Evolutionary conservation across 2,113 vertebrate species (phyloP).

Genomic region (Rousettus leschenaultii): DNA sequence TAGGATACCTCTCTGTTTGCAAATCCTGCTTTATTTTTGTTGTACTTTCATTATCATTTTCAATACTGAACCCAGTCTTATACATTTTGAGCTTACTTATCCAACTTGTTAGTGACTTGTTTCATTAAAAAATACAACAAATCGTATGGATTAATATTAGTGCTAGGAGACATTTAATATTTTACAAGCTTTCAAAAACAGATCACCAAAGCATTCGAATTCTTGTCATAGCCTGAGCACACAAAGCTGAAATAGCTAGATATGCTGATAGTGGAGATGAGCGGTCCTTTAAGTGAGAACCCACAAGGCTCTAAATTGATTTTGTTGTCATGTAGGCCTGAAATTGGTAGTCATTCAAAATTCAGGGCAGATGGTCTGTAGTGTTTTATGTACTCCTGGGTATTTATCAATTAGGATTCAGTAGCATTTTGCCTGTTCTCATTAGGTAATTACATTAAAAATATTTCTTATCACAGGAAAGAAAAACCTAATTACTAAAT

Average conservation of each 20-base stretch:
- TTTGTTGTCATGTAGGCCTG: background rate
- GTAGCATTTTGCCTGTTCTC: conserved; percentile 47
- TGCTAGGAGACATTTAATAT: background rate
- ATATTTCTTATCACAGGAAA: conserved; percentile 56
- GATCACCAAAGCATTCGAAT: background rate
- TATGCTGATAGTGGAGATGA: background rate
- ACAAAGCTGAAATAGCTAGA: background rate
- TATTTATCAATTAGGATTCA: conserved; percentile 62
- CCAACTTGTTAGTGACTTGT: background rate
- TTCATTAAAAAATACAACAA: background rate
- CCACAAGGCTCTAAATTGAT: background rate
- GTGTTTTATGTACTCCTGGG: background rate
- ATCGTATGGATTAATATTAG: background rate
- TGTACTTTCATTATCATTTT: background rate
- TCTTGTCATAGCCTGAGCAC: background rate
- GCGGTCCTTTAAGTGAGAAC: background rate
- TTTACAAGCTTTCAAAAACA: conserved; percentile 22
- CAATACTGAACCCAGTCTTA: background rate
- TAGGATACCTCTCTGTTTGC: background rate
- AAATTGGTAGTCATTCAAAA: conserved; percentile 32
- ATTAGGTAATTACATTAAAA: conserved; percentile 67
- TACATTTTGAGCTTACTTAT: background rate
- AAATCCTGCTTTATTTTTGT: background rate
- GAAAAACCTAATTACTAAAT: conserved; percentile 54
- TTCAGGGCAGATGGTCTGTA: conserved; percentile 52